A percentile compares a stretch with the other conserved stretches of the same genome.
phyloP scores from a whole-genome alignment of 1,140 invertebrate genomes.

The Ooceraea biroi region DNA sequence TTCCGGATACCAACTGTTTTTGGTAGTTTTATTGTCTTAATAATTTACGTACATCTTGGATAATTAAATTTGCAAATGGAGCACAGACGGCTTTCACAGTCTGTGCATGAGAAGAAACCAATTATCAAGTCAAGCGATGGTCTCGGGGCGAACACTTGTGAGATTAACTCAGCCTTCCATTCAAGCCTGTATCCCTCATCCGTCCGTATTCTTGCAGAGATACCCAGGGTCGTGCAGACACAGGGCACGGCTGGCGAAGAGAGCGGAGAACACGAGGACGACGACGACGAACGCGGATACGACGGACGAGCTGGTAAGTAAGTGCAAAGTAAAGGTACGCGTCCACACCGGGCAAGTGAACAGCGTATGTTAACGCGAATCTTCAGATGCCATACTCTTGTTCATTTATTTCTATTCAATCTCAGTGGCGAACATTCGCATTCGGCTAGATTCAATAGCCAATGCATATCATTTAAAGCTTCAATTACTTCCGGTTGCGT shows the following conservation, averaged over 20 bases:
- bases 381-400: not conserved
- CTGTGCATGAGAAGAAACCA: conserved; percentile 12
- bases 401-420: not conserved
- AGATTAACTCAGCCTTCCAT: conserved; percentile 41
- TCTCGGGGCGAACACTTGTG: not conserved
- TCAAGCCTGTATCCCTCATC: conserved; percentile 38
- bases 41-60: not conserved
- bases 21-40: too few species aligned
- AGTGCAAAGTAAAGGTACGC: conserved; percentile 65
- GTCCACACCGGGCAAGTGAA: conserved; percentile 28
- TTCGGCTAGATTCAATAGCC: not conserved
- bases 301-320: conserved; percentile 85
- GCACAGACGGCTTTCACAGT: conserved; percentile 3
- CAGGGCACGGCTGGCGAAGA: conserved; percentile 88
- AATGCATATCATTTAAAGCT: not conserved
- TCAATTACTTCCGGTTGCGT: not conserved
- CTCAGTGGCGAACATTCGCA: not conserved
- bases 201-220: conserved; percentile 84
- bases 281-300: conserved; percentile 82
- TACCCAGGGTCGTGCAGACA: conserved; percentile 87
- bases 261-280: conserved; percentile 84
- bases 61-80: too few species aligned
- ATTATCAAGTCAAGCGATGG: conserved; percentile 16
- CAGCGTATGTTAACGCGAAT: conserved; percentile 31
- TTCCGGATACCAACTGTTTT: too few species aligned